phyloP scores from a whole-genome alignment of 1,140 invertebrate species.

The Condylostylus longicornis region DNA sequence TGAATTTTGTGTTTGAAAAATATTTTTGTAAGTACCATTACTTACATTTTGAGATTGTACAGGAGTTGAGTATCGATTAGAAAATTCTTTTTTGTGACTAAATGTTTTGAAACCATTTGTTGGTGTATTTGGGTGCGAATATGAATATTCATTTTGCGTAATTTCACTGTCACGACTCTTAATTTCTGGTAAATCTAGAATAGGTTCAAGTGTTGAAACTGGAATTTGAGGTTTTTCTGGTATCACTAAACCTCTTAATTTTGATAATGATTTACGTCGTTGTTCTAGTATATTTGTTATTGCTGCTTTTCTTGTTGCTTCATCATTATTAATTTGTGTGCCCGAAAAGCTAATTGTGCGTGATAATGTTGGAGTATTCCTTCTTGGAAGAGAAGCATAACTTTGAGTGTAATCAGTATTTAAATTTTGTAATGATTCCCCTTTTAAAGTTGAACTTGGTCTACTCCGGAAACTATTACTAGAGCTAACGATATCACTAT shows the following conservation, averaged over 20 bases:
- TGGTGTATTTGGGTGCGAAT: no score
- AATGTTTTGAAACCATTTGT: no score
- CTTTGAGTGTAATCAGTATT: slow-evolving; percentile 11
- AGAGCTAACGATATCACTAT: slow-evolving; percentile 25
- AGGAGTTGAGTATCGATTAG: no score
- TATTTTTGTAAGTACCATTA: no score
- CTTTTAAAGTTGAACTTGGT: background rate
- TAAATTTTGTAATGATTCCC: background rate
- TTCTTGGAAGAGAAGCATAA: slow-evolving; percentile 28
- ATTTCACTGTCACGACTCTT: slow-evolving; percentile 43
- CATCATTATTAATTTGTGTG: slow-evolving; percentile 13
- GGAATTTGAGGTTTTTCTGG: slow-evolving; percentile 53
- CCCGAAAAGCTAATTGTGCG: slow-evolving; percentile 39
- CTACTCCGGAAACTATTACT: slow-evolving; percentile 9
- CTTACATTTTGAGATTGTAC: no score
- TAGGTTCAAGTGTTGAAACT: slow-evolving; percentile 27
- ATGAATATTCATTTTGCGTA: no score
- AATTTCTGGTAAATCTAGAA: slow-evolving; percentile 63
- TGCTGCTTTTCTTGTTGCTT: slow-evolving; percentile 25
- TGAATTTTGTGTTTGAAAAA: background rate
- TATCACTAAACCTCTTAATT: slow-evolving; percentile 70
- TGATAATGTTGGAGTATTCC: slow-evolving; percentile 22
- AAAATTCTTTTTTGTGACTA: no score
- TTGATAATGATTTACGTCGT: slow-evolving; percentile 61
- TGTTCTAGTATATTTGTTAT: slow-evolving; percentile 46